Evolutionary conservation across 2,797 vertebrate genomes (phyloP).

Genomic region (Petrocephalus sullivani): DNA sequence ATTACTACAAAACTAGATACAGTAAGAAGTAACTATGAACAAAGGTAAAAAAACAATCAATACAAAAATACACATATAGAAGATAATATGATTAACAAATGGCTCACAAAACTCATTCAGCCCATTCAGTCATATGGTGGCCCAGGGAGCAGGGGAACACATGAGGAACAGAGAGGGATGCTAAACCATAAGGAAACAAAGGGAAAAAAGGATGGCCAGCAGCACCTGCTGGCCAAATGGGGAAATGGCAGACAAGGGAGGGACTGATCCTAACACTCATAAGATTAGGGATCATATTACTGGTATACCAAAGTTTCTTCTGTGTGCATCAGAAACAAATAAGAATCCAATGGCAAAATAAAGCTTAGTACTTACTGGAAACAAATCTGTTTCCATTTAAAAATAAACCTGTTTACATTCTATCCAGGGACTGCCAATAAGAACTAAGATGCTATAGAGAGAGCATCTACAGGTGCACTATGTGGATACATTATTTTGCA

Average conservation of each 20-base stretch:
- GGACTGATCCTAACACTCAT: not conserved
- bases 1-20: not conserved
- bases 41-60: not conserved
- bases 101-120: not conserved
- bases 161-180: not conserved
- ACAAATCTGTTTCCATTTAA: not conserved
- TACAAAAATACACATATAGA: not conserved
- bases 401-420: too few species aligned
- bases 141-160: not conserved
- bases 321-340: not conserved
- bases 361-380: not conserved
- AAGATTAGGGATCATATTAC: not conserved
- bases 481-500: not conserved
- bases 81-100: not conserved
- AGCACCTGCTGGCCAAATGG: not conserved
- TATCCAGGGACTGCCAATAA: not conserved
- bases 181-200: not conserved
- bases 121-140: not conserved
- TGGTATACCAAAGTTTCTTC: not conserved
- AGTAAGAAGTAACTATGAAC: not conserved
- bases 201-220: not conserved
- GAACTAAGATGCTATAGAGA: not conserved
- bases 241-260: not conserved
- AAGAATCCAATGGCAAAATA: not conserved
- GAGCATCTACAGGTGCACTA: not conserved